These are phyloP conservation scores for Acrossocheilus wenchowensis DNA, from an alignment of 2,797 vertebrate genomes.

Conservation along the genomic window DNA sequence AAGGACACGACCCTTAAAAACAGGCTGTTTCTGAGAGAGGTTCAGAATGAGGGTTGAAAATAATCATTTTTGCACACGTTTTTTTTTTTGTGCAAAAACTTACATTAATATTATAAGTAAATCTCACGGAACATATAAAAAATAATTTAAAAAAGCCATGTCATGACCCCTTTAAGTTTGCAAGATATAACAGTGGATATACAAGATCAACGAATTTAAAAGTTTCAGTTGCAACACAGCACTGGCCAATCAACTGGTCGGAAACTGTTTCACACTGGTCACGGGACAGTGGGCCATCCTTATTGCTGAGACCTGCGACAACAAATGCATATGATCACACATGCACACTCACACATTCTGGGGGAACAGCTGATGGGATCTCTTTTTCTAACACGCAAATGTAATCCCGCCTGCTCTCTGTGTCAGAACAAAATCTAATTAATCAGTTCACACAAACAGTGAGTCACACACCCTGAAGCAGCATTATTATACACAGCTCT, in stretches of 20 bases:
- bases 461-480: slow-evolving; percentile 27
- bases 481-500: neutral
- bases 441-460: slow-evolving; percentile 30
- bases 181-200: neutral
- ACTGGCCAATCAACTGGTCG: neutral
- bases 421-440: slow-evolving; percentile 31
- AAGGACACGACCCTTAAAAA: neutral
- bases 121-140: neutral
- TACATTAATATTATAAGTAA: neutral
- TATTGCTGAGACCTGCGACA: neutral
- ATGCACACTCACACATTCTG: neutral
- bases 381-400: neutral
- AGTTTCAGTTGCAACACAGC: neutral
- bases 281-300: neutral
- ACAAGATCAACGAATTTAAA: neutral
- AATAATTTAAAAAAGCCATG: neutral
- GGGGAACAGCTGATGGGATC: neutral
- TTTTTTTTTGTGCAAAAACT: neutral
- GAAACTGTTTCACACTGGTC: neutral
- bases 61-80: too few relatives aligned
- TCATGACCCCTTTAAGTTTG: neutral
- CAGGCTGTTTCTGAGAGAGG: too few relatives aligned
- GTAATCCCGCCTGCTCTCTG: neutral
- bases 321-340: neutral
- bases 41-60: too few relatives aligned